These are phyloP conservation scores for Parotocinclus haroldoi DNA, from an alignment of 2,797 vertebrate species.

Conservation along the genomic window DNA sequence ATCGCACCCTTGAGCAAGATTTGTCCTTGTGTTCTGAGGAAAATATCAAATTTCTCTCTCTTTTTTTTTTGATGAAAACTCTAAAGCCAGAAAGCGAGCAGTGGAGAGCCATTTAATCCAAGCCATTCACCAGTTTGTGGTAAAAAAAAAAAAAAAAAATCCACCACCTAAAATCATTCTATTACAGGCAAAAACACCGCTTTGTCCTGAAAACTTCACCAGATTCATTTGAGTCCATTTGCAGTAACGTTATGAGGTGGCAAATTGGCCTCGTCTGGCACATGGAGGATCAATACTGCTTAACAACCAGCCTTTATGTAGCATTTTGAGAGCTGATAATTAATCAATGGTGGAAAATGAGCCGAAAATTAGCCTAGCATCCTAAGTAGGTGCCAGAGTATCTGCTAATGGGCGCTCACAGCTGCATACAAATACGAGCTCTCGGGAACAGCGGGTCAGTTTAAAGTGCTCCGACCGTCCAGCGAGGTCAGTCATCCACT, in stretches of 20 bases:
- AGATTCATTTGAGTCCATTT: background rate
- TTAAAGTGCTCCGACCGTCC: background rate
- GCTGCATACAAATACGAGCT: too few relatives aligned
- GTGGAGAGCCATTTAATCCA: too few relatives aligned
- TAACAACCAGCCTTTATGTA: conserved; percentile 7
- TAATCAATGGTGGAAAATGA: conserved; percentile 18
- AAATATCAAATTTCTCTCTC: conserved; percentile 18
- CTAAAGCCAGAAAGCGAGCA: too few relatives aligned
- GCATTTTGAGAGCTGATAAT: conserved; percentile 17
- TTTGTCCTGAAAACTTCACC: too few relatives aligned
- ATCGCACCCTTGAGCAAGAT: conserved; percentile 31
- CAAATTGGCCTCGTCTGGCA: conserved; percentile 3
- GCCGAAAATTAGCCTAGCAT: conserved; percentile 16
- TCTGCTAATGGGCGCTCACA: too few relatives aligned
- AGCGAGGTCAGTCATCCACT: background rate
- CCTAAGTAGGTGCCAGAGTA: background rate
- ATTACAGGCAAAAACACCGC: background rate
- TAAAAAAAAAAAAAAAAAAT: too few relatives aligned
- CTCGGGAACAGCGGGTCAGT: background rate
- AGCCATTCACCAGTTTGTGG: background rate
- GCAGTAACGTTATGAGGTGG: conserved; percentile 1
- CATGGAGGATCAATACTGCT: conserved; percentile 2
- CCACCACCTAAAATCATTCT: background rate
- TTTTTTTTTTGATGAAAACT: conserved; percentile 14
- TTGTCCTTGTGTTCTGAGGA: conserved; percentile 19